These are phyloP conservation scores for Sarcophaga rosellei DNA, from an alignment of 2,888 invertebrate genomes.

Conservation along the genomic window DNA sequence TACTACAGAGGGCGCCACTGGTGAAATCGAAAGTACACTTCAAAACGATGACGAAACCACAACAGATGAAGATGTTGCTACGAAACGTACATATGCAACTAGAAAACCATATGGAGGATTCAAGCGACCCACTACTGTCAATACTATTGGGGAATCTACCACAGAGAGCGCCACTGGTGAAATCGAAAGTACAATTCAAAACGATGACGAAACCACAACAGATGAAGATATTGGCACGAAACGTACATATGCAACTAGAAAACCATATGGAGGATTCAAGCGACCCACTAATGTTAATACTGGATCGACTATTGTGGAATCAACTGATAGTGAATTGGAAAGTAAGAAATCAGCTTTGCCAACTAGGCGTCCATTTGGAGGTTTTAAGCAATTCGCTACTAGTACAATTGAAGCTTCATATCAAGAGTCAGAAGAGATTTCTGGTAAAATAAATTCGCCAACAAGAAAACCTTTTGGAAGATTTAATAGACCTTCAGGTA, in stretches of 20 bases:
- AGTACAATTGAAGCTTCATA: too few species aligned
- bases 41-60: not conserved
- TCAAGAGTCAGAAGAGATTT: too few species aligned
- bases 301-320: too few species aligned
- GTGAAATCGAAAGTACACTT: not conserved
- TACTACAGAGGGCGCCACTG: not conserved
- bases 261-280: not conserved
- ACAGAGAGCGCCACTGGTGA: not conserved
- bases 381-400: too few species aligned
- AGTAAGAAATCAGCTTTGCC: not conserved
- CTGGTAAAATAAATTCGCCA: not conserved
- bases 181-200: not conserved
- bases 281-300: not conserved
- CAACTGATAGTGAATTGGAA: not conserved
- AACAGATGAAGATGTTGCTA: too few species aligned
- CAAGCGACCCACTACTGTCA: too few species aligned
- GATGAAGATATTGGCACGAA: not conserved
- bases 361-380: not conserved
- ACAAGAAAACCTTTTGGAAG: not conserved
- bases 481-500: too few species aligned
- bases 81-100: too few species aligned
- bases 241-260: not conserved
- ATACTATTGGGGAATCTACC: too few species aligned
- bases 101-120: too few species aligned
- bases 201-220: not conserved